These are phyloP conservation scores for Thera britannica DNA, from an alignment of 2,888 invertebrate genomes.

Conservation along the genomic window DNA sequence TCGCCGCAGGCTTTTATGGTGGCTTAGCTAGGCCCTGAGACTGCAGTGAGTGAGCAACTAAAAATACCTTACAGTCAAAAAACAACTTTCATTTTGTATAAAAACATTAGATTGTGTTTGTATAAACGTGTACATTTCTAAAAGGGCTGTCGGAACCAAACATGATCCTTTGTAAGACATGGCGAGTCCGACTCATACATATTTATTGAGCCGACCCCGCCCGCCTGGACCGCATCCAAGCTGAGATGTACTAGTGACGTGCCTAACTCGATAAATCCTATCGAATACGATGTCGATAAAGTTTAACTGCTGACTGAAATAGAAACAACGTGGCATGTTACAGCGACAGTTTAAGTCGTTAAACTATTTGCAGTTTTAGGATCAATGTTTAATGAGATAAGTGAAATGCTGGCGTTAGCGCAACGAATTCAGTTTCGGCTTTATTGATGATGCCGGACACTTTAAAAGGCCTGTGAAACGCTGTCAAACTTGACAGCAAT, in stretches of 20 bases:
- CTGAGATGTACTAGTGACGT: slow-evolving; percentile 28
- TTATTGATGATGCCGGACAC: too few relatives aligned
- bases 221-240: slow-evolving; percentile 59
- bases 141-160: slow-evolving; percentile 9
- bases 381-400: neutral
- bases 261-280: slow-evolving; percentile 17
- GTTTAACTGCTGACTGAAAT: slow-evolving; percentile 22
- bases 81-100: neutral
- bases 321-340: slow-evolving; percentile 15
- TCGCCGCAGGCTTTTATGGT: too few relatives aligned
- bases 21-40: too few relatives aligned
- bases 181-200: slow-evolving; percentile 63
- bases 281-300: slow-evolving; percentile 28
- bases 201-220: slow-evolving; percentile 60
- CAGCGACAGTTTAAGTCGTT: slow-evolving; percentile 5
- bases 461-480: too few relatives aligned
- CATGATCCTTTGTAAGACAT: slow-evolving; percentile 46
- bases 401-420: neutral
- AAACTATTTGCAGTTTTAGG: slow-evolving; percentile 14
- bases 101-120: neutral
- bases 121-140: neutral
- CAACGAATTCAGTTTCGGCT: too few relatives aligned
- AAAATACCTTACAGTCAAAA: neutral
- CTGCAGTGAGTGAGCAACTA: too few relatives aligned
- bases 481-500: too few relatives aligned